phyloP scores from a whole-genome alignment of 1,140 invertebrate species.

The Oryctes rhinoceros region DNA sequence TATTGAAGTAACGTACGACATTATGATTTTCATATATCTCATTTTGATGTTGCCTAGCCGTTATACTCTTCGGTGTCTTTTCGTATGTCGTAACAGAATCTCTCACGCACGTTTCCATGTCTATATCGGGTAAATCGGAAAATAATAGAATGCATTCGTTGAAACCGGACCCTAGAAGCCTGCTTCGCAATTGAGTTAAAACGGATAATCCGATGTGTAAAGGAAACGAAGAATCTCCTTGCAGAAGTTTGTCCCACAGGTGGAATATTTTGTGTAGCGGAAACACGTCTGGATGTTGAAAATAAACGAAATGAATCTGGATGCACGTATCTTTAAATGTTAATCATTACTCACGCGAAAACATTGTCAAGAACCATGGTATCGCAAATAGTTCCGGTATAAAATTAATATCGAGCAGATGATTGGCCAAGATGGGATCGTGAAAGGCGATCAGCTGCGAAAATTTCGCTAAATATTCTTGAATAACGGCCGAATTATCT shows the following conservation, averaged over 20 bases:
- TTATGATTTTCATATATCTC: conserved; percentile 34
- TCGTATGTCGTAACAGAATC: conserved; percentile 89
- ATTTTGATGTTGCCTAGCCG: conserved; percentile 78
- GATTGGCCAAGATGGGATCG: conserved; percentile 91
- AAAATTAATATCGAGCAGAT: conserved; percentile 92
- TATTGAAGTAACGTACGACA: conserved; percentile 35
- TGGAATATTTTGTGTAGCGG: conserved; percentile 98
- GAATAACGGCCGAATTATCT: conserved; percentile 96
- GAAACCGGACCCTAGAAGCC: conserved; percentile 88
- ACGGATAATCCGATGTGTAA: conserved; percentile 95
- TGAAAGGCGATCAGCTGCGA: conserved; percentile 96
- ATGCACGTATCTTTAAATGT: neutral
- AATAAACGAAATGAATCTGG: neutral
- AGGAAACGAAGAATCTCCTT: conserved; percentile 94
- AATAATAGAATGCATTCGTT: conserved; percentile 98
- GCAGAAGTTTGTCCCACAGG: conserved; percentile 95
- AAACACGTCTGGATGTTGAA: conserved; percentile 82
- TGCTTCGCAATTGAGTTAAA: conserved; percentile 85
- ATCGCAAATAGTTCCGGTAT: conserved; percentile 99
- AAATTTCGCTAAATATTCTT: conserved; percentile 98
- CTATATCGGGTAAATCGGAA: conserved; percentile 97
- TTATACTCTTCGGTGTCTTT: conserved; percentile 87
- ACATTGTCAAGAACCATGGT: conserved; percentile 99
- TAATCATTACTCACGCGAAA: conserved; percentile 86
- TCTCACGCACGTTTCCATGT: conserved; percentile 91